Evolutionary conservation across 2,888 invertebrate genomes (phyloP).

Genomic region (Lissocephala sabroskyi): DNA sequence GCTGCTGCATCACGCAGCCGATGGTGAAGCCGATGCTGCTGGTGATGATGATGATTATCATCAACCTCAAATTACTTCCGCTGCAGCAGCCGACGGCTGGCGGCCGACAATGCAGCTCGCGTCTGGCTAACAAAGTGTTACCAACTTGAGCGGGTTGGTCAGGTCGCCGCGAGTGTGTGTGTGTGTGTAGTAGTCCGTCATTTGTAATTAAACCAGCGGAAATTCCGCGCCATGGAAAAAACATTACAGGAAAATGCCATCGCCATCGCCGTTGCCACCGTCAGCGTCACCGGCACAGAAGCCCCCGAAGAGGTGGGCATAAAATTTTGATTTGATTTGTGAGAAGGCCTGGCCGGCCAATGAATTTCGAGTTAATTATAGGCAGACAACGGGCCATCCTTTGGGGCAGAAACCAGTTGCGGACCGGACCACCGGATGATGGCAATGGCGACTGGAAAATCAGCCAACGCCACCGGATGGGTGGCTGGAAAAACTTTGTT

Average conservation of each 20-base stretch:
- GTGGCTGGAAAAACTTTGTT: constrained; percentile 6
- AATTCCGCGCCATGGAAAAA: constrained; percentile 47
- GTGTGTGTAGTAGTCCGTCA: no score
- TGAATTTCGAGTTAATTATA: constrained; percentile 3
- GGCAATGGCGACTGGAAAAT: background rate
- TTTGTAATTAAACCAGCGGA: constrained; percentile 53
- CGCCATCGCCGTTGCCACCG: background rate
- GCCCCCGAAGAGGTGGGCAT: no score
- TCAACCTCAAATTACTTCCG: constrained; percentile 65
- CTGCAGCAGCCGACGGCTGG: constrained; percentile 32
- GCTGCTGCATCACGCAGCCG: constrained; percentile 14
- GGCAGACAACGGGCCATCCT: background rate
- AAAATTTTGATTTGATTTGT: constrained; percentile 56
- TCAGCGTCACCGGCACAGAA: no score
- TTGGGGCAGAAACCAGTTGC: constrained; percentile 1
- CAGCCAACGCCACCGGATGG: constrained; percentile 2
- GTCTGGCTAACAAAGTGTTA: constrained; percentile 39
- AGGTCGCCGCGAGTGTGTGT: no score
- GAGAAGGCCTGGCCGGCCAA: no score
- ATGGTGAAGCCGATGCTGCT: no score
- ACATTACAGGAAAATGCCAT: constrained; percentile 37
- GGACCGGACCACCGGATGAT: background rate
- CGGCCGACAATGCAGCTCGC: constrained; percentile 15
- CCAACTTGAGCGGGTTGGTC: constrained; percentile 31
- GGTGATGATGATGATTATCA: constrained; percentile 14